Evolutionary conservation across 2,113 vertebrate species (phyloP), one percentile per base, ranked within the genome.

Genomic region (Megalops atlanticus): DNA sequence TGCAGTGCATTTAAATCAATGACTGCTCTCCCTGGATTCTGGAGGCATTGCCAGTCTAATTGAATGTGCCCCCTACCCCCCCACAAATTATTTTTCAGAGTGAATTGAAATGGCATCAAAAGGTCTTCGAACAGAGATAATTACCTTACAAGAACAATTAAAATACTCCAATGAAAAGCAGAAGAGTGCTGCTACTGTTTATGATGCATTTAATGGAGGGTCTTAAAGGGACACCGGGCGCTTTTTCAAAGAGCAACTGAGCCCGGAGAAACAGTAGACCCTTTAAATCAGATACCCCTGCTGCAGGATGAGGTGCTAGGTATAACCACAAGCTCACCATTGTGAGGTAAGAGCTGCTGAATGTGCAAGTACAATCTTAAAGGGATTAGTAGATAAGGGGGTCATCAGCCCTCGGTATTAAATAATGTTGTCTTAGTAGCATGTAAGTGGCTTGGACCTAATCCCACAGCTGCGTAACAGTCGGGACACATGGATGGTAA

Each of bases 301-400:
- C 1, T 2, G 35, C 49, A 12, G 38, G 38, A 6, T 39, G 58
- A 77, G 58, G 33, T 36, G 76, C 35, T 27, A 35, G 58, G 47
- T n/a, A 21, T 24, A 49, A 12, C 45, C 76, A 40, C 76, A 64
- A 31, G 77, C 54, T 43, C 40, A 73, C 12, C 45, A 52, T 52
- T 72, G 68, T 49, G 69, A 40, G 43, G 24, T 24, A 36, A 49
- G 78, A 73, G 39, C 35, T 78, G 82, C 82, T 84, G 82, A 84
- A 77, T 77, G 68, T 77, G 74, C 84, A 85, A 64, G 71, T 47
- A 73, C 75, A 80, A 80, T 85, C 81, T 82, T 73, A 47, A 75
- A 52, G 71, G 86, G 84, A 85, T 89, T 84, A 86, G 24, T 80
- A 16, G 64, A 82, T 83, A 78, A 77, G 33, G 76, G 64, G 73